Conservation (phyloP, 2,113 vertebrate genomes). For the Catharus bicknelli region DNA sequence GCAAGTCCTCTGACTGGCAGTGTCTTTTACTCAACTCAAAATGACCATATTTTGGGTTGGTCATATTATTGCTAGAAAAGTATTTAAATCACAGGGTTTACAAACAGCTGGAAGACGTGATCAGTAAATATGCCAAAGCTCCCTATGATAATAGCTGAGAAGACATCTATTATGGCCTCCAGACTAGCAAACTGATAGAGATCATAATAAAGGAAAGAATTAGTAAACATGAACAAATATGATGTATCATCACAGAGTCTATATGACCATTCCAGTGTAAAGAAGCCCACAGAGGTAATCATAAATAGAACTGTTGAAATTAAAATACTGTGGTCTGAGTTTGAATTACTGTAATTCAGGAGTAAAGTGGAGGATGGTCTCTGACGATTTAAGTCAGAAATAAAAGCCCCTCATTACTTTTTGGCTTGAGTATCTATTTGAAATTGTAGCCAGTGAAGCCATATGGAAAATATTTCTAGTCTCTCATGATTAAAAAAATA, state of each 20-base stretch:
- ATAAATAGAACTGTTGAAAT: neutral
- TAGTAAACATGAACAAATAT: neutral
- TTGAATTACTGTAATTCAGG: neutral
- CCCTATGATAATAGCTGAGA: neutral
- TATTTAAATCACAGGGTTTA: neutral
- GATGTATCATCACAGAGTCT: neutral
- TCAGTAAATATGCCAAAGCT: neutral
- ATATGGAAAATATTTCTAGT: neutral
- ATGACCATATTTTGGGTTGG: neutral
- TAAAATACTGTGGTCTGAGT: neutral
- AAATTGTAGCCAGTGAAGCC: slow-evolving; percentile 1
- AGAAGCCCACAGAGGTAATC: neutral
- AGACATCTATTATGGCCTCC: neutral
- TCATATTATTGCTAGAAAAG: neutral
- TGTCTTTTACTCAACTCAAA: neutral
- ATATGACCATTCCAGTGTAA: neutral
- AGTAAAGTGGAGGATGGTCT: neutral
- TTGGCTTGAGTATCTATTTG: neutral
- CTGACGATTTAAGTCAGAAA: neutral
- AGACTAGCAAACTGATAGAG: neutral
- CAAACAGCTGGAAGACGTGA: neutral
- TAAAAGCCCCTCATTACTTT: neutral
- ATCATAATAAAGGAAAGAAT: neutral
- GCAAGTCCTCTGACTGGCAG: neutral
- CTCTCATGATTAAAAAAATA: neutral